A percentile compares a stretch with the other conserved stretches of the same genome.
Evolutionary conservation across 2,888 invertebrate genomes (phyloP).

Genomic region (Eueremaeus valkanovi): DNA sequence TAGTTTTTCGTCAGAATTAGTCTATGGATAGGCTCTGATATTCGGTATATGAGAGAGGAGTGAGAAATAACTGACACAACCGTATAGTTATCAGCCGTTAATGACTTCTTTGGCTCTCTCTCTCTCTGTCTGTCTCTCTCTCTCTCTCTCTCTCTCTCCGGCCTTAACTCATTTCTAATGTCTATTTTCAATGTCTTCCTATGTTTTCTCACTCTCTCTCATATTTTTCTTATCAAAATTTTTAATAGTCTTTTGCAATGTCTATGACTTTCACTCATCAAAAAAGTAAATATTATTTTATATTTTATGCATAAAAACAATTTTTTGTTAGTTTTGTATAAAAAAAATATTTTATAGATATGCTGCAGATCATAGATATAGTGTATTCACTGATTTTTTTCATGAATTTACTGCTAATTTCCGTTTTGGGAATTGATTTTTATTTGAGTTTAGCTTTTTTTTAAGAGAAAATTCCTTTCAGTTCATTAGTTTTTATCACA

Average conservation of each 20-base stretch:
- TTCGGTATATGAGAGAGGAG: too few species aligned
- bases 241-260: neutral
- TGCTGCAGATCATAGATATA: too few species aligned
- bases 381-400: conserved; percentile 8
- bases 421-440: conserved; percentile 25
- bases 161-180: too few species aligned
- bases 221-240: neutral
- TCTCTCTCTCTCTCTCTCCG: neutral
- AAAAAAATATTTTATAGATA: too few species aligned
- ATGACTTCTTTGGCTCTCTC: neutral
- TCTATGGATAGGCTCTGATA: too few species aligned
- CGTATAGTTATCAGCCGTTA: conserved; percentile 11
- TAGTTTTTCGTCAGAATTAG: conserved; percentile 10
- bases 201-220: neutral
- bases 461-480: neutral
- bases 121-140: neutral
- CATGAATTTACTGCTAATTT: conserved; percentile 12
- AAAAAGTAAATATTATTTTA: neutral
- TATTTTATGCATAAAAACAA: neutral
- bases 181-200: neutral
- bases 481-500: conserved; percentile 22
- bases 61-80: neutral
- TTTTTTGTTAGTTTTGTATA: neutral
- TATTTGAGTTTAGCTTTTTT: neutral
- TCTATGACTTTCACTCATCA: neutral